A percentile compares a stretch with the other conserved stretches of the same genome.
phyloP scores from a whole-genome alignment of 2,888 invertebrate species.

The Salticus scenicus region DNA sequence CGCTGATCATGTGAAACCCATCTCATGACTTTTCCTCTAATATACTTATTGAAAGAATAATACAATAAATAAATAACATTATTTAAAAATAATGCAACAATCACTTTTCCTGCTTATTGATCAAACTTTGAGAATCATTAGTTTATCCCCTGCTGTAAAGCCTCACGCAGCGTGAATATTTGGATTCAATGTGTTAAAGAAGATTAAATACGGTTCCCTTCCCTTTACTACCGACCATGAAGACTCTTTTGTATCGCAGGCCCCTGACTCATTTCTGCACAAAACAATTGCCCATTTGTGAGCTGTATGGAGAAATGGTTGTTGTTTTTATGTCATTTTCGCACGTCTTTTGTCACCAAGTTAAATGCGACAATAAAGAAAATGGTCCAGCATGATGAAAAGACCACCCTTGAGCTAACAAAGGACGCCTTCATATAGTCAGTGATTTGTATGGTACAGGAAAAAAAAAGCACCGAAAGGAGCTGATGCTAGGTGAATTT shows the following conservation, averaged over 20 bases:
- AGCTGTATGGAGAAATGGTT: not conserved
- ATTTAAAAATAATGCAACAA: not conserved
- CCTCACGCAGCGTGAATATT: not conserved
- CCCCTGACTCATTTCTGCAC: not conserved
- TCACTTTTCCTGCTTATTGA: not conserved
- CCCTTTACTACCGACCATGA: not conserved
- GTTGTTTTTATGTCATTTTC: constrained; percentile 15
- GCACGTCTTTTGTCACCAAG: constrained; percentile 9
- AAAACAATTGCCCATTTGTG: constrained; percentile 14
- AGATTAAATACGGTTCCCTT: not conserved
- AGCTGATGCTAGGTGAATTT: no score
- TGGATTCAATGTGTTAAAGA: not conserved
- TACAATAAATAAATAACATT: no score
- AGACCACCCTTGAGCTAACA: not conserved
- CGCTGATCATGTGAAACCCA: no score
- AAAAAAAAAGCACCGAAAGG: not conserved
- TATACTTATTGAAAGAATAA: no score
- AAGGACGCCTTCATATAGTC: not conserved
- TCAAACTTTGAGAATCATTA: not conserved
- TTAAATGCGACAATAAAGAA: constrained; percentile 1
- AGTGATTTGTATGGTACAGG: not conserved
- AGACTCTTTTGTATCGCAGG: not conserved
- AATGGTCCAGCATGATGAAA: not conserved
- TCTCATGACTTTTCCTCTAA: no score
- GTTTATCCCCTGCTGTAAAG: not conserved